Base-by-base conservation (phyloP, 37 sponge, comb jelly and placozoan genomes). In the Beroe ovata region DNA sequence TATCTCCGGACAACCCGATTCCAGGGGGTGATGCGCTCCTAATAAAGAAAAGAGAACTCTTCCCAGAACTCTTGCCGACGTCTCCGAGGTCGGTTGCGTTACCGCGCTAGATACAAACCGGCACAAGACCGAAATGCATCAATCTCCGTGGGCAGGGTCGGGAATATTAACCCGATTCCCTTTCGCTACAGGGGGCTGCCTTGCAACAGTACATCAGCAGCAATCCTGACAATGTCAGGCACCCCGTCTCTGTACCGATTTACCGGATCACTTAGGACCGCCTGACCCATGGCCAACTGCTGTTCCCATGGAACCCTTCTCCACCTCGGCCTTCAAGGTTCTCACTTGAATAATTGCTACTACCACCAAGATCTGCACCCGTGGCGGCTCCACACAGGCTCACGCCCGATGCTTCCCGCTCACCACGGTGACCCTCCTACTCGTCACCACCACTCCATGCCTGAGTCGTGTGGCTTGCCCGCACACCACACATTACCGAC, bases 341-440 rank as follows among this genome's bases (percentile, higher is more conserved):
- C 93, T 91, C 91, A 60, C 88, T 93, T 92, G 93, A 92, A 92
- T 93, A 93, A 89, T 93, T 93, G 93, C 93, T 93, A 92, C 93
- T 93, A 93, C 94, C 94, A 93, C 91, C 92, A 93, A 93, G 94
- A 93, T 93, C 94, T 92, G 91, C 94, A 93, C 94, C 69, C 81
- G 91, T 1, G 91, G 92, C 90, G 61, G 90, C 71, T 91, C 40
- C 71, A 91, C 91, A 92, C 91, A 60, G 91, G 92, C 93, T 93
- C 92, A 64, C 89, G 93, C 91, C 91, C 29, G 19, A 88, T 89
- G 89, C 92, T 92, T 84, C 92, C 42, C 41, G 37, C 64, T 89
- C 41, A 92, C 92, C 91, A 8, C 92, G 81, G 64, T 89, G 92
- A n/a, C 92, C 92, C 91, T 90, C 92, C 92, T 92, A 92, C 92